Conservation (phyloP, 1,140 invertebrate species). For the Drosophila miranda region DNA sequence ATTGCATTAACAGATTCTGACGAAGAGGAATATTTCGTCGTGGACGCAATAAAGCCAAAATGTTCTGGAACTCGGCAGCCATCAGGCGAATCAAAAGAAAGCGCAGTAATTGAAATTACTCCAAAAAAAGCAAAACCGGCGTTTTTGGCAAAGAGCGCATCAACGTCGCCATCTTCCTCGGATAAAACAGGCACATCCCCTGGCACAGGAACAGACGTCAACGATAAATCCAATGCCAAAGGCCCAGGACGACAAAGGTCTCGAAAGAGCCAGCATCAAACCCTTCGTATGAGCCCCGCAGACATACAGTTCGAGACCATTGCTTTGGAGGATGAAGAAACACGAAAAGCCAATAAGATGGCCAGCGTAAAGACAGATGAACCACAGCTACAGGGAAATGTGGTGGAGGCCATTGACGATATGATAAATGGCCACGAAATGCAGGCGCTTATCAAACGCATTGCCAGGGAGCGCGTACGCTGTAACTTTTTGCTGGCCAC, state of each 20-base stretch:
- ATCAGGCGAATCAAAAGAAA: constrained; percentile 7
- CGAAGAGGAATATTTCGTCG: constrained; percentile 34
- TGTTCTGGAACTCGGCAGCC: constrained; percentile 1
- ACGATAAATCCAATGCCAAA: neutral
- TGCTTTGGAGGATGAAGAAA: constrained; percentile 10
- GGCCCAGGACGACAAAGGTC: constrained; percentile 32
- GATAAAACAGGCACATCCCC: constrained; percentile 8
- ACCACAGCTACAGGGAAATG: neutral
- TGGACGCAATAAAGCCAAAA: constrained; percentile 1
- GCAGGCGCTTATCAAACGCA: constrained; percentile 35
- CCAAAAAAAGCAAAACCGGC: constrained; percentile 5
- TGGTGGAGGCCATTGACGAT: constrained; percentile 15
- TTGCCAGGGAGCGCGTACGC: constrained; percentile 58
- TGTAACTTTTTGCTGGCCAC: constrained; percentile 67
- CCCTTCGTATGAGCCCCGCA: constrained; percentile 42
- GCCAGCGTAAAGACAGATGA: constrained; percentile 1
- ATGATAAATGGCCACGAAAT: constrained; percentile 28
- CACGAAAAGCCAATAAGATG: neutral
- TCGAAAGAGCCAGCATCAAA: constrained; percentile 52
- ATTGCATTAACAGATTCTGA: constrained; percentile 69
- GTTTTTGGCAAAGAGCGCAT: neutral
- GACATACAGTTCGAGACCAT: constrained; percentile 60
- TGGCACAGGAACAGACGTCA: neutral
- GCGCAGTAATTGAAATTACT: constrained; percentile 14
- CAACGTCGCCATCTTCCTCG: constrained; percentile 2